Conservation (phyloP, 2,888 invertebrate genomes). For the Drosophila sordidula region DNA sequence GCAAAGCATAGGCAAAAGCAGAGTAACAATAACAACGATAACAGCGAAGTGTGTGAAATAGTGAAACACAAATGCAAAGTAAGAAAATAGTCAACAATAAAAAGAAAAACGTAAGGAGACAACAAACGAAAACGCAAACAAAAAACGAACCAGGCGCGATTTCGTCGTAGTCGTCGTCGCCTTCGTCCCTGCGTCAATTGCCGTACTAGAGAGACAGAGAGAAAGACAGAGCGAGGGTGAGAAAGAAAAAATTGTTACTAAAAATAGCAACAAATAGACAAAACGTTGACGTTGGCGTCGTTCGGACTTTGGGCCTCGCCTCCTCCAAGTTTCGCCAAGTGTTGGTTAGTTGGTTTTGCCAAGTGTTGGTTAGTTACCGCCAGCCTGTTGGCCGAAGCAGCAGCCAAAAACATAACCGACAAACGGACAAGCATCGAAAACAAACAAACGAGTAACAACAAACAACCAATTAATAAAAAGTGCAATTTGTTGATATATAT, state of each 20-base stretch:
- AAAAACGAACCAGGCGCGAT: conserved; percentile 23
- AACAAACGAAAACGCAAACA: conserved; percentile 11
- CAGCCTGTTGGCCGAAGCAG: conserved; percentile 32
- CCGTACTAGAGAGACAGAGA: conserved; percentile 21
- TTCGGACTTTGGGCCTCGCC: conserved; percentile 46
- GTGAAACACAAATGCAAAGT: conserved; percentile 35
- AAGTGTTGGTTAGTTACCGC: conserved; percentile 28
- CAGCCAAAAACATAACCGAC: conserved; percentile 13
- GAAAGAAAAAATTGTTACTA: conserved; percentile 64
- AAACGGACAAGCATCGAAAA: neutral
- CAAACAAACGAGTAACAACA: conserved; percentile 6
- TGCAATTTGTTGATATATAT: conserved; percentile 9
- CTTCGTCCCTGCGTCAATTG: conserved; percentile 31
- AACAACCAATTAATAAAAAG: conserved; percentile 8
- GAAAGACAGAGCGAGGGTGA: neutral
- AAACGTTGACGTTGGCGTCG: conserved; percentile 54
- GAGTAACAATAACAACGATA: conserved; percentile 17
- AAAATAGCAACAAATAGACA: conserved; percentile 75
- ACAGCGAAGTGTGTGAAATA: conserved; percentile 8
- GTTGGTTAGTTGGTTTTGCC: conserved; percentile 27
- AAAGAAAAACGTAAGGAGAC: conserved; percentile 1
- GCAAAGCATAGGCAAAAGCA: conserved; percentile 43
- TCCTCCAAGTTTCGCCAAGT: conserved; percentile 25
- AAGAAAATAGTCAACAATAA: neutral
- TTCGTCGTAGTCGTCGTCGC: conserved; percentile 19